phyloP scores from a whole-genome alignment of 2,888 invertebrate species.

The Ptychoptera contaminata region DNA sequence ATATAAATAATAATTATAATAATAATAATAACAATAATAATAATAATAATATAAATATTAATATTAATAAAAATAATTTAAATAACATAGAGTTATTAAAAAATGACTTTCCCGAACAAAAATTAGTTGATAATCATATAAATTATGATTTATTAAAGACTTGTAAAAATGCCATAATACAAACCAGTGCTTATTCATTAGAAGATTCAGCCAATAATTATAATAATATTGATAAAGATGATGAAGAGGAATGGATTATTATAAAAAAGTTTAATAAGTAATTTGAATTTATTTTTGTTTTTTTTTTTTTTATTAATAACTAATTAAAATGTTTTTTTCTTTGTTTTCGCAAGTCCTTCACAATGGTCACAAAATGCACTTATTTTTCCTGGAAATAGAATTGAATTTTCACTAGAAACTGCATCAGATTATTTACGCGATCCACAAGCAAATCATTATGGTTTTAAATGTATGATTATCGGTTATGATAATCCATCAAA shows the following conservation, averaged over 20 bases:
- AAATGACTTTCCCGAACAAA: conserved; percentile 6
- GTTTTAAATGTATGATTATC: conserved; percentile 63
- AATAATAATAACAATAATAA: no score
- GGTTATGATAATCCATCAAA: conserved; percentile 63
- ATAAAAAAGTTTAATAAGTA: conserved; percentile 47
- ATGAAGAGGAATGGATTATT: conserved; percentile 41
- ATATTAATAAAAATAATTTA: no score
- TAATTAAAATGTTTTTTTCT: background rate
- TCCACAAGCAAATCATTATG: conserved; percentile 63
- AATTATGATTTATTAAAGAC: background rate
- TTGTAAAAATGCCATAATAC: background rate
- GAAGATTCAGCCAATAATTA: background rate
- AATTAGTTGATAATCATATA: background rate
- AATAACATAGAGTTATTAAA: no score
- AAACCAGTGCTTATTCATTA: background rate
- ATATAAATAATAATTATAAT: no score
- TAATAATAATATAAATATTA: no score
- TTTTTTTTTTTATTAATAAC: background rate
- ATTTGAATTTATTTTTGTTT: conserved; percentile 8
- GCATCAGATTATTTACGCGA: conserved; percentile 89
- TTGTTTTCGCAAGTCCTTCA: conserved; percentile 18
- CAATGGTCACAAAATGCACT: conserved; percentile 77
- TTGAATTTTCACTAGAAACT: conserved; percentile 89
- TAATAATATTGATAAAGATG: conserved; percentile 13
- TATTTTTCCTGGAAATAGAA: conserved; percentile 82